Evolutionary conservation across 2,797 vertebrate genomes (phyloP).

Genomic region (Tapirus indicus): DNA sequence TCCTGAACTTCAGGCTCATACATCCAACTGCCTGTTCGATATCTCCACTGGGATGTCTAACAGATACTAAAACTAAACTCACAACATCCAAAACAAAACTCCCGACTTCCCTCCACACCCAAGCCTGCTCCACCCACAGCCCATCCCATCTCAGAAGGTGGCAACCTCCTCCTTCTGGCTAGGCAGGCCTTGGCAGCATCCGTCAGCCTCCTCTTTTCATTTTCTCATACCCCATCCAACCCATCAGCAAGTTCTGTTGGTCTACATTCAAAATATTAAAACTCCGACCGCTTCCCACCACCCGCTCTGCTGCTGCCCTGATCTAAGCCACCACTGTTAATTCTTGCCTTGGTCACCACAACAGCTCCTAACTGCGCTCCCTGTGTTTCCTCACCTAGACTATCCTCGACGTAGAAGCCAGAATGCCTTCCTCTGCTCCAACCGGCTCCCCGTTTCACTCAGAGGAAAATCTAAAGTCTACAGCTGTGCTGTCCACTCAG

Average conservation of each 20-base stretch:
- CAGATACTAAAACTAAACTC: neutral
- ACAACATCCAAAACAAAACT: neutral
- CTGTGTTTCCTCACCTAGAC: neutral
- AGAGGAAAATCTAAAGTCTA: neutral
- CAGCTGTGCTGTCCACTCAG: neutral
- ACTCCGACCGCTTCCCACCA: neutral
- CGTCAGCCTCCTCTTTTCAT: too few relatives aligned
- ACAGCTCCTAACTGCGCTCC: neutral
- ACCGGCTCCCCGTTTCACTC: neutral
- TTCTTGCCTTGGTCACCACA: too few relatives aligned
- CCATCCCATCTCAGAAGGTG: neutral
- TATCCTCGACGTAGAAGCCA: neutral
- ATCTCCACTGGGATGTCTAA: neutral
- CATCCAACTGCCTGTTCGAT: neutral
- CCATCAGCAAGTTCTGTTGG: neutral
- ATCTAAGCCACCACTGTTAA: accelerated
- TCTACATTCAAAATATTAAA: accelerated
- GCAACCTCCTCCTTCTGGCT: neutral
- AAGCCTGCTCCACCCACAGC: neutral
- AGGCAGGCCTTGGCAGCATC: too few relatives aligned
- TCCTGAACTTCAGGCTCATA: neutral
- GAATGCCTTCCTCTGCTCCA: neutral
- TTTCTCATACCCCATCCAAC: too few relatives aligned
- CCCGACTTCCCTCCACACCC: neutral
- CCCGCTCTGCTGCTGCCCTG: too few relatives aligned